Conservation (phyloP, 2,113 vertebrate species). For the Odontesthes bonariensis region DNA sequence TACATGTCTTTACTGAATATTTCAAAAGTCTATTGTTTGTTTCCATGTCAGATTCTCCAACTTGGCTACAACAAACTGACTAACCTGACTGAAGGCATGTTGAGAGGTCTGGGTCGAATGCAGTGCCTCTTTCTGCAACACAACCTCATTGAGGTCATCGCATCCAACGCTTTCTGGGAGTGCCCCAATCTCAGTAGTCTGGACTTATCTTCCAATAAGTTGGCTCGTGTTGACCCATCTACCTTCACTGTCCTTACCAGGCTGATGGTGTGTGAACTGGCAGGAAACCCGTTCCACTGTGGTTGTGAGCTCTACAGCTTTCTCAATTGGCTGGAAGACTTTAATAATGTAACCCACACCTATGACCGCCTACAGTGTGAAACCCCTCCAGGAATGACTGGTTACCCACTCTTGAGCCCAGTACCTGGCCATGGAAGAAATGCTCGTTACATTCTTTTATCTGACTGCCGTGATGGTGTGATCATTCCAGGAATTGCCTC, state of each 20-base stretch:
- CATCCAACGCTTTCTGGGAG: conserved; percentile 94
- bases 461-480: conserved; percentile 90
- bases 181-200: conserved; percentile 95
- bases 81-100: conserved; percentile 96
- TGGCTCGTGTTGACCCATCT: conserved; percentile 90
- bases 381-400: conserved; percentile 89
- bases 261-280: conserved; percentile 94
- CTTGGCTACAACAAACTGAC: conserved; percentile 97
- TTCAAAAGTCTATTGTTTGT: background rate
- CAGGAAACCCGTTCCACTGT: conserved; percentile 97
- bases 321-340: conserved; percentile 93
- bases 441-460: conserved; percentile 90
- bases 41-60: conserved; percentile 87
- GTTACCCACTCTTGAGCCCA: conserved; percentile 92
- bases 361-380: conserved; percentile 98
- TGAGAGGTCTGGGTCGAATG: conserved; percentile 93
- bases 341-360: conserved; percentile 97
- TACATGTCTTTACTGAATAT: too few relatives aligned
- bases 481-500: conserved; percentile 89
- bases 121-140: conserved; percentile 98
- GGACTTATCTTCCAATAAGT: conserved; percentile 95
- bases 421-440: conserved; percentile 90
- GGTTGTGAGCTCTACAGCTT: conserved; percentile 94
- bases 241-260: conserved; percentile 90
- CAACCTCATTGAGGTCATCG: conserved; percentile 96